Conservation (phyloP, 2,113 vertebrate genomes). For the Hypocryptadius cinnamomeus region DNA sequence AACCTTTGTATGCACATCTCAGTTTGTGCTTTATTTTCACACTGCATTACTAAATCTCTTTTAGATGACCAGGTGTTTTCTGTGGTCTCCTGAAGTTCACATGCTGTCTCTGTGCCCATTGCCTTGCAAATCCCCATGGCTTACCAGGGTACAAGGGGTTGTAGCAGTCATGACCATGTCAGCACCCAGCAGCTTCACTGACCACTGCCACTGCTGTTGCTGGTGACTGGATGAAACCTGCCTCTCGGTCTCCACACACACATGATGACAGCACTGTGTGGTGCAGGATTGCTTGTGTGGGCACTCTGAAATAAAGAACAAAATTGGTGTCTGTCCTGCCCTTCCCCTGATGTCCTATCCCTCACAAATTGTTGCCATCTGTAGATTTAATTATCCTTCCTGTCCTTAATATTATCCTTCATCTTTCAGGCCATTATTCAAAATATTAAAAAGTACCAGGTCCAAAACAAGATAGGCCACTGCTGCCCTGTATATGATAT, state of each 20-base stretch:
- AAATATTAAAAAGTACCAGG: background rate
- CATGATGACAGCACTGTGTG: background rate
- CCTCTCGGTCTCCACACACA: background rate
- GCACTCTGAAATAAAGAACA: background rate
- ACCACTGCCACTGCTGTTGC: background rate
- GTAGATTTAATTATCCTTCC: background rate
- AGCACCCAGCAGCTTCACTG: background rate
- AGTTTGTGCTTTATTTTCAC: background rate
- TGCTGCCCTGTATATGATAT: background rate
- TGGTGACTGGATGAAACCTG: background rate
- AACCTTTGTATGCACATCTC: background rate
- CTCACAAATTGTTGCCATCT: background rate
- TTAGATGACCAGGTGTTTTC: background rate
- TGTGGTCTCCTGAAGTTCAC: background rate
- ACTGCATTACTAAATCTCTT: background rate
- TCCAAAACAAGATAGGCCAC: background rate
- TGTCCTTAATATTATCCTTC: background rate
- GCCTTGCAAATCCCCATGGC: background rate
- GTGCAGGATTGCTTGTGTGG: fast-evolving
- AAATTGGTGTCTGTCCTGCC: background rate
- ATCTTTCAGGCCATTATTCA: background rate
- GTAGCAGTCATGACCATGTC: background rate
- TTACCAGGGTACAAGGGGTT: background rate
- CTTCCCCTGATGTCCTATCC: background rate
- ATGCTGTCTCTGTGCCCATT: background rate